These are phyloP conservation scores for Struthio camelus DNA, from an alignment of 2,113 vertebrate genomes.

Conservation along the genomic window DNA sequence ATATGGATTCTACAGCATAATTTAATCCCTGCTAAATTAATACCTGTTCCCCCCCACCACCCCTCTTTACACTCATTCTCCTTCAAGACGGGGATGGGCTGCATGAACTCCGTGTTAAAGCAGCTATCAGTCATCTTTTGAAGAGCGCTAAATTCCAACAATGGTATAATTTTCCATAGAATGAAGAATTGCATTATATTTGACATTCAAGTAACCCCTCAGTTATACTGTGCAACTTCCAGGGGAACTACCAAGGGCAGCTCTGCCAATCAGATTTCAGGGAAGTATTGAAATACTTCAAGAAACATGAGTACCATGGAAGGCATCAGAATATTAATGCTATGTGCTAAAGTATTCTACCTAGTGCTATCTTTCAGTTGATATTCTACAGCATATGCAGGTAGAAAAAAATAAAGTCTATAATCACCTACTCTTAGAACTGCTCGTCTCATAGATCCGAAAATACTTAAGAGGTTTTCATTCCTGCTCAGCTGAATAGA, in stretches of 20 bases:
- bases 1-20: background rate
- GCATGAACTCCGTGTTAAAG: background rate
- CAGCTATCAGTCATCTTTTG: background rate
- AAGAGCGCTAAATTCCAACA: background rate
- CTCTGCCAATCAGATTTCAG: background rate
- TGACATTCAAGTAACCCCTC: background rate
- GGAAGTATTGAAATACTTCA: background rate
- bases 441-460: background rate
- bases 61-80: background rate
- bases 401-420: background rate
- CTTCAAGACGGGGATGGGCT: background rate
- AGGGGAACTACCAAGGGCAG: background rate
- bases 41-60: background rate
- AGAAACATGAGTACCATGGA: background rate
- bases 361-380: background rate
- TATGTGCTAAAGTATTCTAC: background rate
- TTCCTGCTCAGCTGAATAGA: background rate
- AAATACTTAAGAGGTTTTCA: background rate
- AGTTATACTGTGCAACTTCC: background rate
- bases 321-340: background rate
- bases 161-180: background rate
- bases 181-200: background rate
- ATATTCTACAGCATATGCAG: no score
- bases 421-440: background rate
- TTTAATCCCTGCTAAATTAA: accelerated